phyloP scores from a whole-genome alignment of 2,797 vertebrate species.

The Nasua narica region DNA sequence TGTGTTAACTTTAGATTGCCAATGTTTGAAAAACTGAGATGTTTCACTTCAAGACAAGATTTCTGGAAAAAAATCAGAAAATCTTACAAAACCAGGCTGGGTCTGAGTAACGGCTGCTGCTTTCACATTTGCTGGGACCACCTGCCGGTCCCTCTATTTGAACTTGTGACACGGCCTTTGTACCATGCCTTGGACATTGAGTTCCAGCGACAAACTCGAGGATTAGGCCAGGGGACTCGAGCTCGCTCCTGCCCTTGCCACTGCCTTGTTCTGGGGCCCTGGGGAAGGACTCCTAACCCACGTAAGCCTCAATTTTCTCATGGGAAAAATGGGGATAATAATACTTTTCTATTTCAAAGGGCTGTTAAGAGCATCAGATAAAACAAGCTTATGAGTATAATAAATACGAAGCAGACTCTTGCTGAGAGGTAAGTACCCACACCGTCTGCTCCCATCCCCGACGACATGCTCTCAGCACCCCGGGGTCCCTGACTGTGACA shows the following conservation, averaged over 20 bases:
- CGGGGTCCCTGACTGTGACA: accelerated
- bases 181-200: not conserved
- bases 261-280: not conserved
- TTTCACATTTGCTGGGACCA: not conserved
- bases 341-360: constrained; percentile 27
- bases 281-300: not conserved
- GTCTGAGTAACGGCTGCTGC: not conserved
- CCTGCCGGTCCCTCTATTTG: accelerated
- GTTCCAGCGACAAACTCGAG: not conserved
- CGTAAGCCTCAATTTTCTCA: constrained; percentile 24
- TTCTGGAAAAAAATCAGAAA: constrained; percentile 15
- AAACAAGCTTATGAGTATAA: not conserved
- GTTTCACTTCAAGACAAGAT: not conserved
- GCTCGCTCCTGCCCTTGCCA: not conserved
- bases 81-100: not conserved
- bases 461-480: not conserved
- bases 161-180: not conserved
- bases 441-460: not conserved
- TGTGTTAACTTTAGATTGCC: not conserved
- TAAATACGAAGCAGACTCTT: not conserved
- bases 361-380: not conserved
- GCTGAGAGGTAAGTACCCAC: not conserved
- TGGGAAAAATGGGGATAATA: constrained; percentile 15
- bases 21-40: not conserved
- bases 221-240: not conserved